Percentiles rank a stretch among this genome's conserved stretches.
These are phyloP conservation scores for Dromiciops gliroides DNA, from an alignment of 2,113 vertebrate genomes.

Conservation along the genomic window DNA sequence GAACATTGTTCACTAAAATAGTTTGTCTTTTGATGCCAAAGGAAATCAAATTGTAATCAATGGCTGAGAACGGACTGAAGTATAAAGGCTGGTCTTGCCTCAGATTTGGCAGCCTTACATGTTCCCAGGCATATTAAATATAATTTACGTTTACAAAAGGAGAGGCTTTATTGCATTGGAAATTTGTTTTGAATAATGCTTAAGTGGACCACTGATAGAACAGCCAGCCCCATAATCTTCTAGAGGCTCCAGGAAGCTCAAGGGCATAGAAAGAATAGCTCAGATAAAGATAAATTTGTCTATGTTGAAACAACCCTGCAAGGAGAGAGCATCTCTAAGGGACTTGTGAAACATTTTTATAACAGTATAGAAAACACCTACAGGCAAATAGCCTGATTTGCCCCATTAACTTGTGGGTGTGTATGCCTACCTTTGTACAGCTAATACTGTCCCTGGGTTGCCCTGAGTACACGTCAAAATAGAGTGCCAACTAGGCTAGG, in stretches of 20 bases:
- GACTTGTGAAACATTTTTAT: neutral
- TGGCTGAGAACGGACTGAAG: slow-evolving; percentile 90
- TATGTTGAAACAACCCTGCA: neutral
- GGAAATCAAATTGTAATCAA: slow-evolving; percentile 93
- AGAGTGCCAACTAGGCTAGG: neutral
- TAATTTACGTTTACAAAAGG: slow-evolving; percentile 84
- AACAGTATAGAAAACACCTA: neutral
- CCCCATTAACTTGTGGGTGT: neutral
- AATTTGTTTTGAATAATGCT: slow-evolving; percentile 84
- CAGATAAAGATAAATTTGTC: neutral
- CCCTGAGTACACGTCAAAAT: neutral
- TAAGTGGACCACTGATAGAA: slow-evolving; percentile 67
- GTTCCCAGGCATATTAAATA: slow-evolving; percentile 89
- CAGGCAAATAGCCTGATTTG: neutral
- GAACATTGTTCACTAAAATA: slow-evolving; percentile 96
- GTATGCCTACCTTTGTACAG: neutral
- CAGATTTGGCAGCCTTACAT: slow-evolving; percentile 83
- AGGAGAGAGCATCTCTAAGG: neutral
- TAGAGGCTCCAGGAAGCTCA: neutral
- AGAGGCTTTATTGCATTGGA: slow-evolving; percentile 81
- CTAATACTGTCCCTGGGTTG: neutral
- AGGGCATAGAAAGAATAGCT: neutral
- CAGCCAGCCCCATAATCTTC: slow-evolving; percentile 14
- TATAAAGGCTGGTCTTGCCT: slow-evolving; percentile 88
- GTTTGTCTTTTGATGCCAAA: slow-evolving; percentile 90